phyloP scores from a whole-genome alignment of 2,113 vertebrate species.

The Dunckerocampus dactyliophorus region DNA sequence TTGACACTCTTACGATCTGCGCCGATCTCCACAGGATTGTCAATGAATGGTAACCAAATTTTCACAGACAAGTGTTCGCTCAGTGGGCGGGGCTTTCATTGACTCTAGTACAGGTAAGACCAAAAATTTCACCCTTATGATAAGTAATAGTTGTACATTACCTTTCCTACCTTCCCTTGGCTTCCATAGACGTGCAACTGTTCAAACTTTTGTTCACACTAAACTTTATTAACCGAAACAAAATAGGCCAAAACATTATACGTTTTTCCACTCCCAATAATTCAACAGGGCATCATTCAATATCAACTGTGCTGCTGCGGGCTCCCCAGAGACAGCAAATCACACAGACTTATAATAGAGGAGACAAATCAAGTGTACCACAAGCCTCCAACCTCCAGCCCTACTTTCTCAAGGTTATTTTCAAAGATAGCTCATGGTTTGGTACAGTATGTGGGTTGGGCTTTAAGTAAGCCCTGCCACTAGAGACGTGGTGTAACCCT shows the following conservation, averaged over 20 bases:
- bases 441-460: slow-evolving; percentile 64
- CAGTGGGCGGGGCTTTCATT: no score
- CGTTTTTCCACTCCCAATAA: slow-evolving; percentile 41
- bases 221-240: slow-evolving; percentile 33
- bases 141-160: neutral
- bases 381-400: slow-evolving; percentile 59
- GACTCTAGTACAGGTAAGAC: no score
- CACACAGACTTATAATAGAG: slow-evolving; percentile 65
- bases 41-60: no score
- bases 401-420: slow-evolving; percentile 76
- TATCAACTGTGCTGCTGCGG: slow-evolving; percentile 42
- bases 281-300: slow-evolving; percentile 44
- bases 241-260: slow-evolving; percentile 40
- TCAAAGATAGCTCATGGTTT: slow-evolving; percentile 71
- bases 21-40: no score
- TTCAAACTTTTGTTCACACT: slow-evolving; percentile 31
- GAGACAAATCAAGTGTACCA: slow-evolving; percentile 64
- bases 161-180: neutral
- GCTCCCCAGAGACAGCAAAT: slow-evolving; percentile 57
- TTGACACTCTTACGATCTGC: no score
- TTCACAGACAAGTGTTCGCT: no score
- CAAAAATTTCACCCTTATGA: neutral
- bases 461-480: slow-evolving; percentile 64
- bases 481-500: slow-evolving; percentile 56
- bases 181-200: slow-evolving; percentile 30